phyloP scores from a whole-genome alignment of 1,140 invertebrate species.

The Drosophila gunungcola region DNA sequence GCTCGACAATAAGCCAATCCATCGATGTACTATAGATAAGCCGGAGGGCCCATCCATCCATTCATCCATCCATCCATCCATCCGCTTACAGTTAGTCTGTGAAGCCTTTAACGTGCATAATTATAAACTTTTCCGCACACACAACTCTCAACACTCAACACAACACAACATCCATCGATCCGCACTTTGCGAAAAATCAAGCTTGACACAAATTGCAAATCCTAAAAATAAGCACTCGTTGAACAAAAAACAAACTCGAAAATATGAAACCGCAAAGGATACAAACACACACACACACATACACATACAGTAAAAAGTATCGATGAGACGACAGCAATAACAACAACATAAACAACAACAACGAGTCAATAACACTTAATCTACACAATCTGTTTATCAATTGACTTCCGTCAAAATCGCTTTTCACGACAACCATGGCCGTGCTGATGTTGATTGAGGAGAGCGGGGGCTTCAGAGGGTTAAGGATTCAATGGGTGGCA shows the following conservation, averaged over 20 bases:
- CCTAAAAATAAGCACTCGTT: constrained; percentile 51
- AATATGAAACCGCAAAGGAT: constrained; percentile 3
- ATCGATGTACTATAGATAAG: constrained; percentile 21
- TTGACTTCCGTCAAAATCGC: constrained; percentile 75
- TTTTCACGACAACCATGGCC: constrained; percentile 64
- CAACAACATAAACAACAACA: constrained; percentile 26
- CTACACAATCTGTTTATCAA: constrained; percentile 78
- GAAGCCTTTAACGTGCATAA: constrained; percentile 42
- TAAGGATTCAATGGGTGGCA: not conserved
- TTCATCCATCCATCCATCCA: constrained; percentile 1
- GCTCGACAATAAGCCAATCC: constrained; percentile 12
- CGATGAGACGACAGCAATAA: constrained; percentile 6
- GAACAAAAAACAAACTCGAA: constrained; percentile 19
- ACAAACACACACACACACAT: constrained; percentile 8
- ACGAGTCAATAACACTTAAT: constrained; percentile 76
- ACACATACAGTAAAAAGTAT: constrained; percentile 2
- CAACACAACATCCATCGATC: constrained; percentile 33
- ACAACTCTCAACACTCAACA: no score
- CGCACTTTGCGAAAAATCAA: constrained; percentile 27
- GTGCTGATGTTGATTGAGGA: constrained; percentile 58
- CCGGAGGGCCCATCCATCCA: constrained; percentile 6
- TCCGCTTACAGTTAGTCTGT: not conserved
- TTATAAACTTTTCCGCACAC: constrained; percentile 38
- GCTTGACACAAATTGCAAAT: constrained; percentile 58
- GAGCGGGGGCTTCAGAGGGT: constrained; percentile 4